These are phyloP conservation scores for Ectemnius continuus DNA, from an alignment of 2,888 invertebrate genomes.

Conservation along the genomic window DNA sequence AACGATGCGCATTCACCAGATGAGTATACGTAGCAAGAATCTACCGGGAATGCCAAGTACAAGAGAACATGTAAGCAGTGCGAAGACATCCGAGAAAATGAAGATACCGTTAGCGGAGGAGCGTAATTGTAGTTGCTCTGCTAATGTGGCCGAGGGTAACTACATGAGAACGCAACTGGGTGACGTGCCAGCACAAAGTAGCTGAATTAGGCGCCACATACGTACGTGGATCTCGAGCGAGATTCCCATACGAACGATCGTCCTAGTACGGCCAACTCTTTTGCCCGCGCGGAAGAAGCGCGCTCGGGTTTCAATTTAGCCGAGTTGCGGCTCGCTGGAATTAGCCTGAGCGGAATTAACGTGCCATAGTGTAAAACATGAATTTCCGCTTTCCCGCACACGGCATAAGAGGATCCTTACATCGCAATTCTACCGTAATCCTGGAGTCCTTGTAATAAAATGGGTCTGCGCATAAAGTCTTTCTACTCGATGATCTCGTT, in stretches of 20 bases:
- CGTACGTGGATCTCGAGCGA: no score
- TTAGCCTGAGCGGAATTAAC: constrained; percentile 22
- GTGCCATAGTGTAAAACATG: constrained; percentile 39
- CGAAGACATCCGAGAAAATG: constrained; percentile 50
- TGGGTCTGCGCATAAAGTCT: no score
- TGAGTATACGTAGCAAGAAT: background rate
- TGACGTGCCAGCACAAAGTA: constrained; percentile 21
- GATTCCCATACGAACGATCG: no score
- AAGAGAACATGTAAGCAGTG: background rate
- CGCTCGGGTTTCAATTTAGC: constrained; percentile 22
- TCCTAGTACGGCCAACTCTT: constrained; percentile 9
- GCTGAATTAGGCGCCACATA: constrained; percentile 38
- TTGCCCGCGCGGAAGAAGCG: background rate
- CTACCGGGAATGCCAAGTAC: constrained; percentile 43
- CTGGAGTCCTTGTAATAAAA: constrained; percentile 1
- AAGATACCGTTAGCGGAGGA: constrained; percentile 56
- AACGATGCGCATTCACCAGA: constrained; percentile 24
- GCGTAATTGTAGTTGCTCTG: constrained; percentile 53
- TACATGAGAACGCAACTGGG: constrained; percentile 44
- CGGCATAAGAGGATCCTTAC: background rate
- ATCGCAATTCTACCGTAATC: background rate
- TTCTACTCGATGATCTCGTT: no score
- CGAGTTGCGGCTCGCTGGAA: background rate
- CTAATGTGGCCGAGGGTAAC: constrained; percentile 48
- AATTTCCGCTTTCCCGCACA: constrained; percentile 20